Evolutionary conservation across 2,797 vertebrate genomes (phyloP), one percentile per base, ranked within the genome.

Genomic region (Anguilla obscura): DNA sequence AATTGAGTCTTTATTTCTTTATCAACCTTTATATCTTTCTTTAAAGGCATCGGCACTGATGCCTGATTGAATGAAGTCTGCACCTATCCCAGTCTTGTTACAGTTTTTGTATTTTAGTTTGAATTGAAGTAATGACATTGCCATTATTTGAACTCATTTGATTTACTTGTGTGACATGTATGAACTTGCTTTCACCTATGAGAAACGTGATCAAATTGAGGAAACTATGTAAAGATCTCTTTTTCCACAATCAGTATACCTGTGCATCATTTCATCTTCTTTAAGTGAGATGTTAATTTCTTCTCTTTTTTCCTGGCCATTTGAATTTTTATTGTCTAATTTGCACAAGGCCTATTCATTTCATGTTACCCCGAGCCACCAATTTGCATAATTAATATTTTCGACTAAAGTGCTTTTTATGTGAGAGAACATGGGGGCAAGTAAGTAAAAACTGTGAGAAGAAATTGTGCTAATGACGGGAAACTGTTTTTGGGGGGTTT

Each of bases 341-440:
- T 95, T 94, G 91, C 91, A 91, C 60, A 91, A 90, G 91, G 92
- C 93, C 94, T 93, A 94, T 94, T 95, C 91, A 93, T 91, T 93
- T 93, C 92, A 91, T 92, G 87, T 94, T 91, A 94, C 96, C 95
- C 94, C 91, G 89, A 94, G 96, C 94, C 89, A 92, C 80, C 16
- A 86, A 95, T 96, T 96, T 95, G 94, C 94, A 95, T 96, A 95
- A 96, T 94, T 93, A 95, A 91, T 88, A 91, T 93, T 93, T 92
- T 88, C 88, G 93, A 92, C 91, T 91, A 86, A 90, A 92, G 90
- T 90, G 63, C 87, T 89, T 91, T 89, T 89, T 91, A 90, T 89
- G 90, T 90, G 89, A 83, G 58, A 90, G 88, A 91, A 90, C 90
- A 90, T 89, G 90, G 90, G 86, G 89, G 66, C 74, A 87, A 86